phyloP scores from a whole-genome alignment of 2,888 invertebrate genomes.

The Lamproptera curius region DNA sequence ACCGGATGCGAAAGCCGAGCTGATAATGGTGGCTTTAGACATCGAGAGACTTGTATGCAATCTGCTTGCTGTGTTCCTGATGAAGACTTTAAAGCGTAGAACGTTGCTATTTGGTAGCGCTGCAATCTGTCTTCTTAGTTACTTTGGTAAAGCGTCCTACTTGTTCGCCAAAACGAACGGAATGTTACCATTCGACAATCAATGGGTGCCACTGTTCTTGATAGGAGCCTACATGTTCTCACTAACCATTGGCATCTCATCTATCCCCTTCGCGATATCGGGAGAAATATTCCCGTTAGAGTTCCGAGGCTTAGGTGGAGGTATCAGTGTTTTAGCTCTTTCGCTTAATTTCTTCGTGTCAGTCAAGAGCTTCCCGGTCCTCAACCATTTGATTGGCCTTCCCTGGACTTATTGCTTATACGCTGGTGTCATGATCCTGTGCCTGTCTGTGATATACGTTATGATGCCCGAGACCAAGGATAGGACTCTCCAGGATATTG shows the following conservation, averaged over 20 bases:
- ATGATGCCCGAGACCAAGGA: slow-evolving; percentile 83
- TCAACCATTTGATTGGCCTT: slow-evolving; percentile 70
- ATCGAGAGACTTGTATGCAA: slow-evolving; percentile 80
- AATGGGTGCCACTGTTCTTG: slow-evolving; percentile 69
- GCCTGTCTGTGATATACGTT: slow-evolving; percentile 75
- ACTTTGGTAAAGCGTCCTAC: slow-evolving; percentile 73
- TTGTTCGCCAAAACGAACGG: slow-evolving; percentile 54
- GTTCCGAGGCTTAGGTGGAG: slow-evolving; percentile 81
- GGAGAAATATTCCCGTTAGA: slow-evolving; percentile 83
- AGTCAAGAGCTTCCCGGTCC: slow-evolving; percentile 81
- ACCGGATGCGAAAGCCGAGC: slow-evolving; percentile 78
- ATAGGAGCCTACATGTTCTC: slow-evolving; percentile 78
- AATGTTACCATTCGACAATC: slow-evolving; percentile 47
- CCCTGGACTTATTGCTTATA: slow-evolving; percentile 80
- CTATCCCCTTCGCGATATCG: slow-evolving; percentile 84
- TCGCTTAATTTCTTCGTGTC: slow-evolving; percentile 82
- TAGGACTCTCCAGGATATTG: slow-evolving; percentile 82
- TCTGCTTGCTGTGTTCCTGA: slow-evolving; percentile 77
- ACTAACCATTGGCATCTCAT: slow-evolving; percentile 79
- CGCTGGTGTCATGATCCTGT: slow-evolving; percentile 70
- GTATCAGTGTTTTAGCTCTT: slow-evolving; percentile 79
- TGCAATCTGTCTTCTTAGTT: slow-evolving; percentile 75
- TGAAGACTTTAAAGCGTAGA: slow-evolving; percentile 79
- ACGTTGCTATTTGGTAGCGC: slow-evolving; percentile 79
- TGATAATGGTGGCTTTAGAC: slow-evolving; percentile 82